Evolutionary conservation across 2,113 vertebrate genomes (phyloP).

Genomic region (Cyanoderma ruficeps): DNA sequence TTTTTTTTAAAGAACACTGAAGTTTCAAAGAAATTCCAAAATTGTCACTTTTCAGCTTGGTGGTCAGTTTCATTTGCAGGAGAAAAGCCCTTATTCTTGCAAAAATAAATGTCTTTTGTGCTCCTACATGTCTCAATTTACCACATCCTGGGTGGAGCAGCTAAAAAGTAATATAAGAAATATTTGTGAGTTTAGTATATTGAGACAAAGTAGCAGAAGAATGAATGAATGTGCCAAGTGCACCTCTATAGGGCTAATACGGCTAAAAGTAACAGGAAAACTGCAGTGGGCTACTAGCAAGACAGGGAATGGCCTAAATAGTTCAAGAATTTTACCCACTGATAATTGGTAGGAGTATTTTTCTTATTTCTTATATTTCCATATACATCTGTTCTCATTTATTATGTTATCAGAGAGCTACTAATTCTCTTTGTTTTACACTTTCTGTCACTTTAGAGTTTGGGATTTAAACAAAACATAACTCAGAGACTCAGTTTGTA

Average conservation of each 20-base stretch:
- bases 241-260: not conserved
- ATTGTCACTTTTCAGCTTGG: not conserved
- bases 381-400: not conserved
- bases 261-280: not conserved
- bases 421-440: not conserved
- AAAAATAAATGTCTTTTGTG: not conserved
- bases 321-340: not conserved
- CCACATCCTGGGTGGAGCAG: not conserved
- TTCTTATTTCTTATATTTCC: not conserved
- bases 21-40: not conserved
- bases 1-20: not conserved
- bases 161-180: not conserved
- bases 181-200: not conserved
- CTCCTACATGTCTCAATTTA: not conserved
- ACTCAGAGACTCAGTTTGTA: not conserved
- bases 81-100: not conserved
- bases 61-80: not conserved
- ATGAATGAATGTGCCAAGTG: not conserved
- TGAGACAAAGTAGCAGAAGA: not conserved
- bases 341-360: not conserved
- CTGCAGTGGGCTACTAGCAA: not conserved
- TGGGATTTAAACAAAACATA: not conserved
- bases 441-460: not conserved
- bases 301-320: not conserved
- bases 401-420: not conserved